Evolutionary conservation across 2,113 vertebrate genomes (phyloP), one percentile per base, ranked within the genome.

Genomic region (Phoenicopterus ruber): DNA sequence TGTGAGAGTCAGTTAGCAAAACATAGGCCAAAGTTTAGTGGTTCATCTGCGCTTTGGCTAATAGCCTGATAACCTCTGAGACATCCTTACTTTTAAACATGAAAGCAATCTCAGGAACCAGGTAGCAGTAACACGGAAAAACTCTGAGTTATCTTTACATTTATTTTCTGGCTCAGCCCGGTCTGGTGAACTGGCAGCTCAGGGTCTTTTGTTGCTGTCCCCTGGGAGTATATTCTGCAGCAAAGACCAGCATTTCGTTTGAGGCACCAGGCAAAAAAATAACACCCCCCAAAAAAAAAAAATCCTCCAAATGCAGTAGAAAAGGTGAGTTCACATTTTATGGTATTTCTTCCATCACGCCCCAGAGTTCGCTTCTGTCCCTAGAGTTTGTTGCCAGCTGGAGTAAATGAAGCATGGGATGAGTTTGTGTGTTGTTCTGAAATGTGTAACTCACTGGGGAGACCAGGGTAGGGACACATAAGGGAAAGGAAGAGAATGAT

Each of bases 371-470:
- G 54, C 44, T 84, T 55, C 38, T 34, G 25, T 94, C 90, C 80
- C 78, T 58, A 57, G 94, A 88, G 88, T 46, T 59, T 76, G 54
- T 6, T 73, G 69, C n/a, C 93, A 94, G 86, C 82, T 88, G 86
- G 79, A 95, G 21, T 52, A 84, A 94, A 97, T 92, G 94, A 97
- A 85, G 96, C 94, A 85, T 90, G 71, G 71, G 79, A 96, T 80
- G 82, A 93, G 61, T 83, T 54, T 94, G 57, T 66, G 1, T 67
- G 89, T 63, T 92, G 55, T 61, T 90, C 78, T 77, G 67, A 92
- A 92, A 84, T n/a, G 66, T 9, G 46, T 13, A 82, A 40, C 65
- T 94, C 91, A n/a, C 87, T 58, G 84, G 84, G 83, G 91, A 94
- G 7, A 69, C 13, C 16, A 54, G 57, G 17, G 34, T 6, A 91